Base-by-base conservation (phyloP, 2,113 vertebrate genomes). In the Chaetodon auriga region DNA sequence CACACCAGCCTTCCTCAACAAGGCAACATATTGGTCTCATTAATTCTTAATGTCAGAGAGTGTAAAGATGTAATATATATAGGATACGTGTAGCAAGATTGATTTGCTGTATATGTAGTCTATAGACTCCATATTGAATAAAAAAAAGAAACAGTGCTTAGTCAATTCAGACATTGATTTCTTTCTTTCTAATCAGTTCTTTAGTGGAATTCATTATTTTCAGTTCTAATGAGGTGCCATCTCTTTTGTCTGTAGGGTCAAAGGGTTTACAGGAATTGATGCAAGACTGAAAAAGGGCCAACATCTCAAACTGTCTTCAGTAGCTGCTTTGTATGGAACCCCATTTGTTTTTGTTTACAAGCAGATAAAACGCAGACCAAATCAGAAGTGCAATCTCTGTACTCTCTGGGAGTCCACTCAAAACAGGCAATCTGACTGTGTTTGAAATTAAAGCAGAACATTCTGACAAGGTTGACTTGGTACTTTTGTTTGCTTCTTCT, bases 401-500 rank as follows among this genome's bases (percentile, higher is more conserved):
- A 45, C 85, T 61, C 81, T 57, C 48, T 68, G 60, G 62, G 84
- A 77, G 73, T 83, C 64, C 85, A 51, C 68, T 86, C 85, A 15
- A 79, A 84, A 19, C 84, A 86, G 78, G 57, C 30, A 25, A 71
- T 77, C 61, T 60, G 75, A 78, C 78, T 78, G 75, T 53, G 58
- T 70, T 70, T 13, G 51, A 83, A 69, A 91, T 86, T 36, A 70
- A 87, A 84, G 61, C 70, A 80, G 79, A 84, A 53, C 73, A 49
- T 88, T 90, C 70, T 86, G 87, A 92, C 91, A 90, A 80, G 84
- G 86, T 87, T 74, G 75, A 89, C 91, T 93, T 68, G 48, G 51
- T 86, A 53, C 90, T 85, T 86, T 83, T 89, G 77, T 92, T 89
- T 79, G 63, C 81, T 43, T 77, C 78, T 85, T 72, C 80, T 62